Evolutionary conservation across 1,140 invertebrate genomes (phyloP).

Genomic region (Lucilia sericata): DNA sequence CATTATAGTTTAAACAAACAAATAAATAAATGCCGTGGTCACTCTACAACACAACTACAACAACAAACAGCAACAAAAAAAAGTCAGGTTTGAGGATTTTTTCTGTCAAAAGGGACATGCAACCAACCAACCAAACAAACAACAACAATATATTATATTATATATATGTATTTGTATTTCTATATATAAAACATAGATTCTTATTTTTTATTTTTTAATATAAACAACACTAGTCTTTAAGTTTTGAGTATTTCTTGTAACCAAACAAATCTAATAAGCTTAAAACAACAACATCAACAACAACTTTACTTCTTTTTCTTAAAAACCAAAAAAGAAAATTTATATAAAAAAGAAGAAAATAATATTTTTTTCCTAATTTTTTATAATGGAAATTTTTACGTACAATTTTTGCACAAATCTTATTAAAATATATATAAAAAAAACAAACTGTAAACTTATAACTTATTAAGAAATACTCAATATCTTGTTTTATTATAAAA

Average conservation of each 20-base stretch:
- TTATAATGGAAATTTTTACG: neutral
- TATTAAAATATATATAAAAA: neutral
- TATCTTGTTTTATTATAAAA: conserved; percentile 17
- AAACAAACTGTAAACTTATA: neutral
- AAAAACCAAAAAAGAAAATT: neutral
- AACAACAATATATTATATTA: conserved; percentile 6
- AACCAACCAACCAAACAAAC: neutral
- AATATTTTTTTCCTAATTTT: neutral
- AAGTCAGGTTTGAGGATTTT: conserved; percentile 38
- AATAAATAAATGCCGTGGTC: conserved; percentile 35
- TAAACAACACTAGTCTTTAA: conserved; percentile 32
- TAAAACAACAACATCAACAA: neutral
- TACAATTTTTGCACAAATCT: conserved; percentile 21
- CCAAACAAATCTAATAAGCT: neutral
- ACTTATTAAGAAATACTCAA: neutral
- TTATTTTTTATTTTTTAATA: conserved; percentile 21
- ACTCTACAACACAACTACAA: neutral
- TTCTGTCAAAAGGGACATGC: neutral
- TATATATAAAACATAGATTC: neutral
- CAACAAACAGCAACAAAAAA: neutral
- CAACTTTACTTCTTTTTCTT: neutral
- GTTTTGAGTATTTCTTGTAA: conserved; percentile 33
- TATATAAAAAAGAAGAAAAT: neutral
- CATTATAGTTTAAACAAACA: conserved; percentile 31
- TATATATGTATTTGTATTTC: neutral